phyloP scores from a whole-genome alignment of 2,113 vertebrate species.

The Gymnarchus niloticus region DNA sequence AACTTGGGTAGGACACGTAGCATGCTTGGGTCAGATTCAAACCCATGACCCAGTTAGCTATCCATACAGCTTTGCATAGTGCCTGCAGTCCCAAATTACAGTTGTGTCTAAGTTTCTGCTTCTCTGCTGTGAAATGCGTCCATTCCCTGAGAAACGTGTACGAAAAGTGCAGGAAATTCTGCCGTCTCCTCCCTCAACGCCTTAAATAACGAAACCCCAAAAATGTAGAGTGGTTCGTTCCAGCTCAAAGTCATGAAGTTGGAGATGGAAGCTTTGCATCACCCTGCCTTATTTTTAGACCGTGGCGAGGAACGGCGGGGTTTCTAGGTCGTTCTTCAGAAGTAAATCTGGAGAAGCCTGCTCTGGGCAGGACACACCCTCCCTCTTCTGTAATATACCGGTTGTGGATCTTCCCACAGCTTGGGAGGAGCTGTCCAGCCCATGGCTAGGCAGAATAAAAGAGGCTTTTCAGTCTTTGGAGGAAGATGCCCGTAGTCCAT shows the following conservation, averaged over 20 bases:
- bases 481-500: background rate
- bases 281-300: constrained; percentile 46
- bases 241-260: background rate
- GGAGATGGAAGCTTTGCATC: constrained; percentile 23
- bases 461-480: background rate
- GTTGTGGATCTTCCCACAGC: constrained; percentile 37
- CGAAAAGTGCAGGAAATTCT: background rate
- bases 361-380: constrained; percentile 20
- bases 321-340: constrained; percentile 47
- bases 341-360: constrained; percentile 49
- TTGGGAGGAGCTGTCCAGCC: constrained; percentile 11
- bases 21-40: background rate
- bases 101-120: no score
- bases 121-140: background rate
- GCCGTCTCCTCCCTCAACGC: background rate
- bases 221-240: background rate
- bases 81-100: background rate
- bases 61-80: background rate
- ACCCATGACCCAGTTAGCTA: background rate
- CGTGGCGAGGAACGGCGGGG: constrained; percentile 44
- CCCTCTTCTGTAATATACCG: constrained; percentile 45
- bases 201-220: background rate
- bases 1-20: no score
- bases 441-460: background rate
- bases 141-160: background rate